Base-by-base conservation (phyloP, 2,888 invertebrate species). In the Toxonevra muliebris region DNA sequence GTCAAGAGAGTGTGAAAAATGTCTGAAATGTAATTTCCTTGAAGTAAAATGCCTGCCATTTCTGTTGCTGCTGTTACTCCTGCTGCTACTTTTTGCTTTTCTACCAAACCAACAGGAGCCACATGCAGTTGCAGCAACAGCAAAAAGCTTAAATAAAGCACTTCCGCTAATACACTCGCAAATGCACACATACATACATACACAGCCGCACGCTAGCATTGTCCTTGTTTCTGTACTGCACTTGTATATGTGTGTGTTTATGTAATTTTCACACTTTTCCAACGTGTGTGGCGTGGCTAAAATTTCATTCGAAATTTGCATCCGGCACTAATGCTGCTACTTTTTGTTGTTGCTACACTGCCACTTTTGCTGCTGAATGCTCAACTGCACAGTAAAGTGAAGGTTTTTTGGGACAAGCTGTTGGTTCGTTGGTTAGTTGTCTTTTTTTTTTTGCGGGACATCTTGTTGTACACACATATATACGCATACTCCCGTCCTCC, bases 241-340 rank as follows among this genome's bases (percentile, higher is more conserved):
- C 15, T 15, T 20, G 41, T n/a, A 42, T 53, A 20, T 52, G 53
- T 62, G 61, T 48, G 50, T 30, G 45, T 53, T 19, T 45, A 53
- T 62, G 52, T 41, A 40, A 62, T 62, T 62, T 62, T 62, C 62
- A 76, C 79, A 79, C 79, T 79, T 77, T 79, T 77, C 75, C 76
- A 76, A 75, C 76, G 75, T 73, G 76, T 75, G 78, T 74, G 77
- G 75, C 77, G 79, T 76, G 77, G 78, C 77, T 79, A 76, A 79
- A 79, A 79, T 75, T 73, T 64, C 68, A 70, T 42, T 60, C 57
- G 20, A 62, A 66, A 55, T 41, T 53, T 66, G 55, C 66, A 66
- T 59, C 67, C 52, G 19, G 55, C 50, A 68, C 67, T 70, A 74
- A 74, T 70, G 77, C 71, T 78, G 75, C 71, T 77, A 76, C 73